Percentiles rank a stretch among this genome's conserved stretches.
Conservation (phyloP, 2,888 invertebrate genomes). For the Hypsopygia costalis region DNA sequence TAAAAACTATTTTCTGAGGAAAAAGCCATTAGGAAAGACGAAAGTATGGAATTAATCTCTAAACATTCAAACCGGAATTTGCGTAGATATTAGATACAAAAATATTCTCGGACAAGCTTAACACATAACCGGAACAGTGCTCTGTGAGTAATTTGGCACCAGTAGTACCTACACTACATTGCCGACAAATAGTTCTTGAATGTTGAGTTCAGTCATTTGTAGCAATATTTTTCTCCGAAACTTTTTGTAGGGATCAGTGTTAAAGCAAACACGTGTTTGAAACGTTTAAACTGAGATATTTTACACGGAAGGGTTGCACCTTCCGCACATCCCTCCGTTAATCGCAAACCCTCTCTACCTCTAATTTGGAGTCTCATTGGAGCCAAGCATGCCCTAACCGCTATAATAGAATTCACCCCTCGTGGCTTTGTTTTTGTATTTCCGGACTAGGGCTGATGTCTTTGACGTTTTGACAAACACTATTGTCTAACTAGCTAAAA, state of each 20-base stretch:
- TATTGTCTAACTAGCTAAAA: constrained; percentile 28
- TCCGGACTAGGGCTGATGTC: constrained; percentile 50
- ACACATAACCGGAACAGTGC: too few relatives aligned
- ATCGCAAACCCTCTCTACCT: constrained; percentile 54
- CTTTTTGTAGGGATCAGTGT: constrained; percentile 51
- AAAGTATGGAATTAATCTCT: too few relatives aligned
- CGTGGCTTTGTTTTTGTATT: constrained; percentile 59
- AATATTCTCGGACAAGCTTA: too few relatives aligned
- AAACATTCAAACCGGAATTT: too few relatives aligned
- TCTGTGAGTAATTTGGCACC: too few relatives aligned
- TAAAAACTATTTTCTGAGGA: too few relatives aligned
- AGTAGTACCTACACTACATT: too few relatives aligned
- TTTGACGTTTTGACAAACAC: constrained; percentile 51
- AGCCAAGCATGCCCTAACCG: constrained; percentile 55
- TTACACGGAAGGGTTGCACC: constrained; percentile 71
- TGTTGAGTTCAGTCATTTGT: too few relatives aligned
- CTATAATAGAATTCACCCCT: constrained; percentile 58
- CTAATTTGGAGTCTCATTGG: constrained; percentile 49
- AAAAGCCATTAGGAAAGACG: too few relatives aligned
- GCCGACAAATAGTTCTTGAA: too few relatives aligned
- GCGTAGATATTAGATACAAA: too few relatives aligned
- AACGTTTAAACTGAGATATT: constrained; percentile 70
- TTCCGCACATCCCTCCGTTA: constrained; percentile 60
- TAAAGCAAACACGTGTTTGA: constrained; percentile 68
- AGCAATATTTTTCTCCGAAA: constrained; percentile 47